Percentiles rank a stretch among this genome's conserved stretches.
Evolutionary conservation across 2,888 invertebrate species (phyloP).

Genomic region (Chromoteleia sp.): DNA sequence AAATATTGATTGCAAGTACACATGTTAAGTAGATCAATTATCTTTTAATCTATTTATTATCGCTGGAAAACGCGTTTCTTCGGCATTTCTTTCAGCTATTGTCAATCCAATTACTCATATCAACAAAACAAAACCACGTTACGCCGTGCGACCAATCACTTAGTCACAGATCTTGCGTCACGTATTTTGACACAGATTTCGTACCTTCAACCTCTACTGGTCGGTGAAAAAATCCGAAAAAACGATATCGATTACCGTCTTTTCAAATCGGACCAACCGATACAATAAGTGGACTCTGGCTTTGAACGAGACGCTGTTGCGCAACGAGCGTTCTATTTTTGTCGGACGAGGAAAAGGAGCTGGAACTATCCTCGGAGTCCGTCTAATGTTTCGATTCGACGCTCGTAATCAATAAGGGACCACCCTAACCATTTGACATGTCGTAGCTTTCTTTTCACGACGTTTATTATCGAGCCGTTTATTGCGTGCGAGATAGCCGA

Average conservation of each 20-base stretch:
- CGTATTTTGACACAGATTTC: conserved; percentile 33
- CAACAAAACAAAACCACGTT: conserved; percentile 45
- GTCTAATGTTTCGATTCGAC: conserved; percentile 1
- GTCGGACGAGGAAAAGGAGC: too few relatives aligned
- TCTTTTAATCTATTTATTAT: conserved; percentile 50
- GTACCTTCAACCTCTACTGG: neutral
- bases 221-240: neutral
- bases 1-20: conserved; percentile 37
- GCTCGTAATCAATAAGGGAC: conserved; percentile 14
- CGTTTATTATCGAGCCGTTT: conserved; percentile 73
- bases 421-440: conserved; percentile 43
- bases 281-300: too few relatives aligned
- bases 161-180: conserved; percentile 54
- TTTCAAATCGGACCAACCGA: too few relatives aligned
- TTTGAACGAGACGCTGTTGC: too few relatives aligned
- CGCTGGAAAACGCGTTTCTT: conserved; percentile 47
- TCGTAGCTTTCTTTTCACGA: conserved; percentile 65
- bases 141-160: conserved; percentile 43
- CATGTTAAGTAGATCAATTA: conserved; percentile 60
- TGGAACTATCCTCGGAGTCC: neutral
- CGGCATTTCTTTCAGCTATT: conserved; percentile 43
- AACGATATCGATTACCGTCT: neutral
- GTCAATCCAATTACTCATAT: conserved; percentile 62
- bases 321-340: too few relatives aligned
- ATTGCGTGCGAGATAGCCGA: conserved; percentile 70